These are phyloP conservation scores for Sphyrna mokarran DNA, from an alignment of 2,113 vertebrate species.

Conservation along the genomic window DNA sequence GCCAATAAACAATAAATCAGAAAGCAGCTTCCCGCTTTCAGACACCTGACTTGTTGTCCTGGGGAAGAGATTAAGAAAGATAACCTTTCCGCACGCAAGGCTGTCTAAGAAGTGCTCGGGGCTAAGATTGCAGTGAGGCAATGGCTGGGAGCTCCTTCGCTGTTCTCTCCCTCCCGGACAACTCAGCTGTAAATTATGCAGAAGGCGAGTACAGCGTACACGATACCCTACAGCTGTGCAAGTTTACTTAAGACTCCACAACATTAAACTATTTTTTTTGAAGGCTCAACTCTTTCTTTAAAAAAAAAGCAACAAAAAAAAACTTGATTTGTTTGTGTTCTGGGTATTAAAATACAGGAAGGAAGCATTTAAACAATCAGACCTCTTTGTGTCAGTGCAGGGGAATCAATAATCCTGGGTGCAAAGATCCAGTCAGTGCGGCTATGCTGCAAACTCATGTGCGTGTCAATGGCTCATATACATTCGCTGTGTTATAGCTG, in stretches of 20 bases:
- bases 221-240: neutral
- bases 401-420: too few species aligned
- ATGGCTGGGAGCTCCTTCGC: neutral
- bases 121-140: constrained; percentile 12
- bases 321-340: too few species aligned
- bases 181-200: constrained; percentile 18
- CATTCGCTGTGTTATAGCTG: neutral
- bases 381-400: too few species aligned
- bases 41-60: constrained; percentile 19
- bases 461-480: neutral
- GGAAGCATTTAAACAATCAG: too few species aligned
- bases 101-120: constrained; percentile 24
- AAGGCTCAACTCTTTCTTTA: neutral
- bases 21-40: neutral
- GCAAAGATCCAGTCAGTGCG: too few species aligned
- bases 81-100: constrained; percentile 37
- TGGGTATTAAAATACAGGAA: too few species aligned
- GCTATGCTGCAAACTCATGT: too few species aligned
- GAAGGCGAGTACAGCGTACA: neutral
- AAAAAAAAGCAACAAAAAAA: too few species aligned
- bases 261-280: neutral
- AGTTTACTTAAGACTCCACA: constrained; percentile 20
- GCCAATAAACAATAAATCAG: constrained; percentile 3
- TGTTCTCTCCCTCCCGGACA: neutral
- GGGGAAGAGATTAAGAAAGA: constrained; percentile 24